Evolutionary conservation across 2,888 invertebrate species (phyloP), one percentile per base, ranked within the genome.

Genomic region (Callyntrura sp.): DNA sequence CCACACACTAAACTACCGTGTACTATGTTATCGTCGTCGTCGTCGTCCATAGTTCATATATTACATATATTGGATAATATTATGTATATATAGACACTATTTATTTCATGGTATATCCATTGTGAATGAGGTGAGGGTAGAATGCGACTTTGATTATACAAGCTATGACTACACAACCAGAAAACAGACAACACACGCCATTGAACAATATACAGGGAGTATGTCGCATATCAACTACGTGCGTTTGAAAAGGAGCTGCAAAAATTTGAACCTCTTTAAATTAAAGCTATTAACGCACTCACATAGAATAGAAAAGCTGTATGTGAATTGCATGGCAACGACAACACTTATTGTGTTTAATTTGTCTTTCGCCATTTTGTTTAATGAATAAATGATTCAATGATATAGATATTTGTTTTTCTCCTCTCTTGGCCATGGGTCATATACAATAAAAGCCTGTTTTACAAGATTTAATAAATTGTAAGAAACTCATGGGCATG

Each of bases 331-430:
- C 28, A 73, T 48, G 73, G 45, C 20, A 73, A 11, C 14, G 20
- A 14, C 73, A 73, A n/a, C 28, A 11, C 48, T 73, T 17, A 68
- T 35, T 68, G 43, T 35, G 68, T 17, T 43, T 68, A 43, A 68
- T 73, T 73, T 73, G 73, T 48, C 45, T 73, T 73, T 73, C 73
- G 73, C 73, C 73, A 73, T 73, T 73, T 73, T 73, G 73, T 28
- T 73, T 20, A 73, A 73, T 48, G 48, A 48, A 73, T 73, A 73
- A 73, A 73, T 73, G 48, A 48, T 73, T 73, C 73, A 35, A 35
- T 73, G 12, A 12, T 11, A 43, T 35, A 35, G 3, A 35, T 68
- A 20, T 35, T 35, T 68, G 62, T 65, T 45, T 43, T 48, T 73
- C 43, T 68, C 43, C 28, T 17, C 28, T 17, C 43, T 70, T 45